These are phyloP conservation scores for Geophilus truncorum DNA, from an alignment of 2,888 invertebrate genomes.

Conservation along the genomic window DNA sequence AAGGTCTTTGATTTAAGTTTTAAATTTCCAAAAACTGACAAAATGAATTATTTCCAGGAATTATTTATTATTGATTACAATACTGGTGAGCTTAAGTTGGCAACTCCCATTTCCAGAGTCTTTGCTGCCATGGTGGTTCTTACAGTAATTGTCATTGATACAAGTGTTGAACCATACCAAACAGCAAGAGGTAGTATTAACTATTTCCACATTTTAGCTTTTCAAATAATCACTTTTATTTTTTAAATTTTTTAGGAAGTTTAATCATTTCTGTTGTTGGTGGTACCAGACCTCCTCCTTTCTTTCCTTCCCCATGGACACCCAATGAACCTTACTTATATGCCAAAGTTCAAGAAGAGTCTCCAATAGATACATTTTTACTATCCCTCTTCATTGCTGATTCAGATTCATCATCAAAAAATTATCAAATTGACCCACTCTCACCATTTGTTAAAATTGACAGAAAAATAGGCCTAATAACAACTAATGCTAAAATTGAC, in stretches of 20 bases:
- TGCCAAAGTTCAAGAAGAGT: slow-evolving; percentile 68
- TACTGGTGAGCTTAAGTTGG: slow-evolving; percentile 59
- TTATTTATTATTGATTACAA: slow-evolving; percentile 61
- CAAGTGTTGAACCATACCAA: slow-evolving; percentile 70
- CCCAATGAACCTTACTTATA: slow-evolving; percentile 59
- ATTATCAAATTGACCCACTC: not conserved
- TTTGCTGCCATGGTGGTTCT: slow-evolving; percentile 70
- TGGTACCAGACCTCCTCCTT: slow-evolving; percentile 58
- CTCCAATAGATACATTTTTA: not conserved
- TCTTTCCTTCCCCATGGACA: slow-evolving; percentile 68
- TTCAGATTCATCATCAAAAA: not conserved
- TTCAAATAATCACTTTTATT: too few species aligned
- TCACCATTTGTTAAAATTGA: not conserved
- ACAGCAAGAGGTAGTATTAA: slow-evolving; percentile 74
- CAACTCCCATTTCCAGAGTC: slow-evolving; percentile 60
- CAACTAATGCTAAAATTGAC: not conserved
- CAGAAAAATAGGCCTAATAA: not conserved
- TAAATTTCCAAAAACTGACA: not conserved
- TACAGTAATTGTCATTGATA: slow-evolving; percentile 73
- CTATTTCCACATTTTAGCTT: too few species aligned
- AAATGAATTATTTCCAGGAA: slow-evolving; percentile 50
- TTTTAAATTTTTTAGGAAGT: slow-evolving; percentile 54
- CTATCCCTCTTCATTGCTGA: not conserved
- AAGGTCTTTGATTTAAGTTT: not conserved
- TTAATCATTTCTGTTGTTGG: slow-evolving; percentile 59